Evolutionary conservation across 2,888 invertebrate genomes (phyloP).

Genomic region (Drosophila helvetica): DNA sequence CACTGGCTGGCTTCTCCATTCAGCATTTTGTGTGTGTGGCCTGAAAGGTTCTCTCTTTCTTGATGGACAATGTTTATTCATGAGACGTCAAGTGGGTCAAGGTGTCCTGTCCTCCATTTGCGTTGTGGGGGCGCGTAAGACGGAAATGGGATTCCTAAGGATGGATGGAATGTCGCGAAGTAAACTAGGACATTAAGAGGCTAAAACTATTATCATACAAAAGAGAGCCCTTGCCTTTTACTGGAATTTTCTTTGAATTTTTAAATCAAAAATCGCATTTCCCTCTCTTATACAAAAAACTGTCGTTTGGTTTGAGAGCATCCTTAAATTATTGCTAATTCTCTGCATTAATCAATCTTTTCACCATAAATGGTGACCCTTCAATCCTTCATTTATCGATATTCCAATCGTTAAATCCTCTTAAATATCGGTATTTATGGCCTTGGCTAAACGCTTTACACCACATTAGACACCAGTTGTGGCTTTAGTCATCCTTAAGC

Average conservation of each 20-base stretch:
- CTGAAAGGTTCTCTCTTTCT: background rate
- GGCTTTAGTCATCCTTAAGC: background rate
- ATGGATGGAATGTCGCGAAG: background rate
- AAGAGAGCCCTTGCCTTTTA: no score
- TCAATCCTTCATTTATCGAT: background rate
- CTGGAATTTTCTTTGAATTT: no score
- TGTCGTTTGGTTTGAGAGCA: background rate
- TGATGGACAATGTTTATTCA: slow-evolving; percentile 15
- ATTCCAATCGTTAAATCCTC: background rate
- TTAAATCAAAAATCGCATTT: no score
- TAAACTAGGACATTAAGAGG: background rate
- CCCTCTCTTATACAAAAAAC: background rate
- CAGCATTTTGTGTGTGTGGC: slow-evolving; percentile 14
- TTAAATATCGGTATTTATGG: background rate
- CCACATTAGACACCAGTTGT: background rate
- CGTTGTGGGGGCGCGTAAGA: background rate
- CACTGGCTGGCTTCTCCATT: background rate
- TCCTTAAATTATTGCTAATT: background rate
- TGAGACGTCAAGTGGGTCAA: slow-evolving; percentile 42
- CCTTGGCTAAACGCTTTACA: background rate
- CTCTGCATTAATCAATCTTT: background rate
- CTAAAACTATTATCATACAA: background rate
- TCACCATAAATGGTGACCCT: background rate
- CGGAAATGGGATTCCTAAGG: background rate
- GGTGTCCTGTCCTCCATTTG: slow-evolving; percentile 21